Evolutionary conservation across 2,888 invertebrate species (phyloP).

Genomic region (Camponotus fellah): DNA sequence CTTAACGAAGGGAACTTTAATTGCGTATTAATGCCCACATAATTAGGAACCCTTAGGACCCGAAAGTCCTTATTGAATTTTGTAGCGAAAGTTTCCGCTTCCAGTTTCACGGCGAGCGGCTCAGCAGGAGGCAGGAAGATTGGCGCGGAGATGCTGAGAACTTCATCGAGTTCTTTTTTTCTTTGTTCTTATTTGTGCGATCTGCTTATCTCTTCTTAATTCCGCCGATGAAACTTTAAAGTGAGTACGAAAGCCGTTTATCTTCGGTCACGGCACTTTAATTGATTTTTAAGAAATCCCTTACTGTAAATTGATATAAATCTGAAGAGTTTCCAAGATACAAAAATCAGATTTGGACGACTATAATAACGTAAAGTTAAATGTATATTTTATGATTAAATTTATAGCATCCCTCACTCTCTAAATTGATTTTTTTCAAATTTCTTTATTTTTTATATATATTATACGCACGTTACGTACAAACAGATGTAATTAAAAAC

Average conservation of each 20-base stretch:
- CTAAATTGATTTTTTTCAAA: too few species aligned
- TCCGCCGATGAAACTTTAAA: conserved; percentile 47
- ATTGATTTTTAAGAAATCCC: conserved; percentile 28
- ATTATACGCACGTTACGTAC: too few species aligned
- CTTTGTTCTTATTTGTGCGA: conserved; percentile 15
- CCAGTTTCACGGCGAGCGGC: not conserved
- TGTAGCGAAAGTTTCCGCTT: conserved; percentile 34
- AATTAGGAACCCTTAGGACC: conserved; percentile 66
- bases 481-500: too few species aligned
- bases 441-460: too few species aligned
- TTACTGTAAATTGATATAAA: not conserved
- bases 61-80: conserved; percentile 70
- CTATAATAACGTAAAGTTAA: not conserved
- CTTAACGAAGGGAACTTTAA: conserved; percentile 71
- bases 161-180: conserved; percentile 16
- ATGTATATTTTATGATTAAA: not conserved
- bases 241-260: conserved; percentile 29
- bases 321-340: not conserved
- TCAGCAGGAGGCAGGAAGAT: not conserved
- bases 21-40: conserved; percentile 74
- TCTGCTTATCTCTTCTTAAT: conserved; percentile 48
- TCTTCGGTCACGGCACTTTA: conserved; percentile 14
- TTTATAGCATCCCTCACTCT: not conserved
- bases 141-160: not conserved
- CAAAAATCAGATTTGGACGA: not conserved